Conservation (phyloP, 2,113 vertebrate genomes). For the Greenwoodochromis staneri region DNA sequence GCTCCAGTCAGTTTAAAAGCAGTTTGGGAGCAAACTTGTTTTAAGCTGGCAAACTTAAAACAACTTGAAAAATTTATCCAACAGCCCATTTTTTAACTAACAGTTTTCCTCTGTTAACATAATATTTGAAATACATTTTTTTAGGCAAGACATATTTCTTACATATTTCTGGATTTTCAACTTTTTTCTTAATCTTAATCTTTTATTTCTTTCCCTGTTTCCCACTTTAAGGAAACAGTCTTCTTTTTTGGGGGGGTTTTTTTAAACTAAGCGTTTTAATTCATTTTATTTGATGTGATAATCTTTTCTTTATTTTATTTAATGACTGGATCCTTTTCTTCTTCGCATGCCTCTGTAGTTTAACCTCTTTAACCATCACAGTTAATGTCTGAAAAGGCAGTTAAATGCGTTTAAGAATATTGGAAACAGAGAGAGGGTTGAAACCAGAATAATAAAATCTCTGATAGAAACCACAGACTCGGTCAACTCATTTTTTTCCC, state of each 20-base stretch:
- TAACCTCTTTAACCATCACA: conserved; percentile 47
- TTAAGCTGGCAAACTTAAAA: neutral
- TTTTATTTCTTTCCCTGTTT: neutral
- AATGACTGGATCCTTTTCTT: conserved; percentile 39
- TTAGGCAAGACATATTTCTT: rapidly evolving
- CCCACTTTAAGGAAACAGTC: neutral
- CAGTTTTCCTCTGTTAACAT: neutral
- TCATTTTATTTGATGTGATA: conserved; percentile 60
- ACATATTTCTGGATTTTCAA: neutral
- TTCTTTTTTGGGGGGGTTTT: neutral
- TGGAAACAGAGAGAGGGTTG: conserved; percentile 64
- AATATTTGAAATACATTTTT: neutral
- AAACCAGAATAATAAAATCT: conserved; percentile 72
- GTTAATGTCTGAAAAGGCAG: conserved; percentile 56
- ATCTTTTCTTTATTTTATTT: conserved; percentile 63
- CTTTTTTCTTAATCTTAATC: neutral
- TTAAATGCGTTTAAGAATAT: conserved; percentile 64
- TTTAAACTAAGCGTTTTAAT: neutral
- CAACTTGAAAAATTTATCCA: rapidly evolving
- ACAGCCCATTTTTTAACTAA: neutral
- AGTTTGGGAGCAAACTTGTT: neutral
- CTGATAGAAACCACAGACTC: conserved; percentile 63
- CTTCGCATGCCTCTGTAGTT: conserved; percentile 18
- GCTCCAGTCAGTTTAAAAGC: neutral
- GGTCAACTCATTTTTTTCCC: conserved; percentile 15